Conservation (phyloP, 2,888 invertebrate species). For the Acleris literana region DNA sequence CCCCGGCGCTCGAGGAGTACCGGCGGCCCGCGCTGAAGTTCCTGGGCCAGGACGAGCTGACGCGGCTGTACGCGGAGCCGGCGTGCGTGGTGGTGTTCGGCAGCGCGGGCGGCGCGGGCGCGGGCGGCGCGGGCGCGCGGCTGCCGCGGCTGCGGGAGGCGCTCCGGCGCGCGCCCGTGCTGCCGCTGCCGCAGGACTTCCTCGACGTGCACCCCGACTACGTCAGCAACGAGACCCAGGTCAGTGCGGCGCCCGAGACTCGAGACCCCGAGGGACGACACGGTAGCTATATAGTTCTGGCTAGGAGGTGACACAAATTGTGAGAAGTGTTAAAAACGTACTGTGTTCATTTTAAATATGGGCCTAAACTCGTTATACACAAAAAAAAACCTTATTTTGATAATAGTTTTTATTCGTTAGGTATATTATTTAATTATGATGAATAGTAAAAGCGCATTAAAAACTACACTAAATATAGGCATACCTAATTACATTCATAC, state of each 20-base stretch:
- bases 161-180: slow-evolving; percentile 75
- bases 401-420: no score
- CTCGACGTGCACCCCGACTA: slow-evolving; percentile 84
- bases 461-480: no score
- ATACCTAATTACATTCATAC: no score
- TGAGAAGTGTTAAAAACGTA: no score
- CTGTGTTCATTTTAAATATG: no score
- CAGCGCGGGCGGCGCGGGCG: slow-evolving; percentile 83
- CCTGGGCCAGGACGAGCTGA: slow-evolving; percentile 81
- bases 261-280: background rate
- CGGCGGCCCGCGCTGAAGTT: slow-evolving; percentile 79
- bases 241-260: slow-evolving; percentile 42
- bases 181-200: slow-evolving; percentile 83
- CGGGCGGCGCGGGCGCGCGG: slow-evolving; percentile 78
- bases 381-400: no score
- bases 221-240: slow-evolving; percentile 85
- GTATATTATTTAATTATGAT: no score
- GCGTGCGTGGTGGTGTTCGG: slow-evolving; percentile 85
- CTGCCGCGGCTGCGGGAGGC: slow-evolving; percentile 83
- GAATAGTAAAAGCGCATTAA: no score
- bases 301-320: no score
- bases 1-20: slow-evolving; percentile 73
- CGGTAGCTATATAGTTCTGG: no score
- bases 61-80: slow-evolving; percentile 82
- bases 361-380: no score